Evolutionary conservation across 2,113 vertebrate species (phyloP).

Genomic region (Urocynchramus pylzowi): DNA sequence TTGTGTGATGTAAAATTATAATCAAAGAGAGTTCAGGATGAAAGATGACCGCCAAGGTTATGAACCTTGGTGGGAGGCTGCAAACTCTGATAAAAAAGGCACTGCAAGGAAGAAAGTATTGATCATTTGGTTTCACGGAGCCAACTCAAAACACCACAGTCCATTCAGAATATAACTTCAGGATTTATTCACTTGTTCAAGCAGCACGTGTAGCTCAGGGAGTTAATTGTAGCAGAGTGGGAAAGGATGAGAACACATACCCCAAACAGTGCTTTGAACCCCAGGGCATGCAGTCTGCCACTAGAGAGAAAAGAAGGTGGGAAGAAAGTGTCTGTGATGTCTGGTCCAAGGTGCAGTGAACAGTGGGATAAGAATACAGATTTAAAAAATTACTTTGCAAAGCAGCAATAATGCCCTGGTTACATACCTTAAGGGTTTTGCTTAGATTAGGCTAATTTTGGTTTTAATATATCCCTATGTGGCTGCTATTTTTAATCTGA

Average conservation of each 20-base stretch:
- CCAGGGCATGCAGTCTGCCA: background rate
- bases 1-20: conserved; percentile 81
- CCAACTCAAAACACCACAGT: background rate
- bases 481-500: background rate
- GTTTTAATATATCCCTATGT: background rate
- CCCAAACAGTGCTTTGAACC: background rate
- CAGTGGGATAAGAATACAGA: background rate
- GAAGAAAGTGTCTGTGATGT: background rate
- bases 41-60: conserved; percentile 76
- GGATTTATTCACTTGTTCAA: conserved; percentile 39
- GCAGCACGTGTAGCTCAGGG: background rate
- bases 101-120: conserved; percentile 62
- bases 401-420: background rate
- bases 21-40: conserved; percentile 77
- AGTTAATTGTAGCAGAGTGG: background rate
- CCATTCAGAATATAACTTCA: conserved; percentile 45
- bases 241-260: background rate
- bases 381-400: background rate
- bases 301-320: background rate
- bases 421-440: background rate
- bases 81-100: conserved; percentile 67
- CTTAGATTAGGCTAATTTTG: background rate
- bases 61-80: conserved; percentile 67
- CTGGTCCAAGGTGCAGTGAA: fast-evolving
- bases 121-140: conserved; percentile 54